phyloP scores from a whole-genome alignment of 2,888 invertebrate genomes.

The Hofmannophila pseudospretella region DNA sequence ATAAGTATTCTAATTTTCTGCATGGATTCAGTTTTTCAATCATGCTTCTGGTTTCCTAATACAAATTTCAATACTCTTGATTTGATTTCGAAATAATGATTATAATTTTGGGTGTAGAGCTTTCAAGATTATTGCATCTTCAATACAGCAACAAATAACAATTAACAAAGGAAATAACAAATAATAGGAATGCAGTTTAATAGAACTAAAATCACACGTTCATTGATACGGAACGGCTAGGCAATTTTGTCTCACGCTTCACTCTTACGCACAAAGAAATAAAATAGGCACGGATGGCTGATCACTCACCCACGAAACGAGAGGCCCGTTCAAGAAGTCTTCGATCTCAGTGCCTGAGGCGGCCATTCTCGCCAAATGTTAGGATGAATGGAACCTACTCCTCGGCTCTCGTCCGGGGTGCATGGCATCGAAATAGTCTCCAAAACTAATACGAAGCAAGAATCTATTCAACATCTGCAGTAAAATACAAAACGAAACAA shows the following conservation, averaged over 20 bases:
- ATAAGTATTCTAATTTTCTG: too few species aligned
- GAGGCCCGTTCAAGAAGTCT: slow-evolving; percentile 89
- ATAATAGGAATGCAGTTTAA: too few species aligned
- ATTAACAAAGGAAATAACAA: too few species aligned
- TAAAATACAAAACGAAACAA: slow-evolving; percentile 12
- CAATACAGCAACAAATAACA: too few species aligned
- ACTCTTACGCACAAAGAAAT: slow-evolving; percentile 42
- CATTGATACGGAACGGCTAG: slow-evolving; percentile 48
- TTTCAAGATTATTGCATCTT: too few species aligned
- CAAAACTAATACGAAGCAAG: slow-evolving; percentile 29
- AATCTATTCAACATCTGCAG: slow-evolving; percentile 53
- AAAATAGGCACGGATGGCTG: slow-evolving; percentile 56
- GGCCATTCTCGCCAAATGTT: slow-evolving; percentile 72
- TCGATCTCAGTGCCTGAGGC: slow-evolving; percentile 86
- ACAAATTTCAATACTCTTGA: too few species aligned
- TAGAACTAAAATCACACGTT: slow-evolving; percentile 18
- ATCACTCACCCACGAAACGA: slow-evolving; percentile 90
- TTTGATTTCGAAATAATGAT: too few species aligned
- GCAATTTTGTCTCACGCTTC: slow-evolving; percentile 53
- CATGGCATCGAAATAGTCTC: slow-evolving; percentile 54
- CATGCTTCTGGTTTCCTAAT: too few species aligned
- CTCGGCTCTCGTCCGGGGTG: slow-evolving; percentile 41
- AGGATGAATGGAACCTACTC: slow-evolving; percentile 51
- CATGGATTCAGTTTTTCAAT: too few species aligned
- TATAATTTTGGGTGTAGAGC: too few species aligned